Base-by-base conservation (phyloP, 2,797 vertebrate genomes). In the Agapornis canus region DNA sequence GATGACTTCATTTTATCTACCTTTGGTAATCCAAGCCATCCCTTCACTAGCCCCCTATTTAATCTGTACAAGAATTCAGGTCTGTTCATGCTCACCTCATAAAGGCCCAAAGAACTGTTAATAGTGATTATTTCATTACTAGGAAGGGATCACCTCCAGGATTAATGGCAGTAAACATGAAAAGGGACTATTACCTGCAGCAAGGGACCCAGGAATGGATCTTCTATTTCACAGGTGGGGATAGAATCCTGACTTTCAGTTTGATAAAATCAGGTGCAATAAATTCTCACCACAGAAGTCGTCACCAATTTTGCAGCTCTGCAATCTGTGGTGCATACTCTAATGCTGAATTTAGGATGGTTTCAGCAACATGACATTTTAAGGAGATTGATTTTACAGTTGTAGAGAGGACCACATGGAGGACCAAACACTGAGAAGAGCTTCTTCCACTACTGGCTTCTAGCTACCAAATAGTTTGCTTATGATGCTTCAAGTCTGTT, bases 321-420 rank as follows among this genome's bases (percentile, higher is more conserved):
- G 10, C 4, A 35, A 16, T 39, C 45, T 43, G 6, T 31, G 27
- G 9, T 65, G 45, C 25, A 48, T 14, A 12, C 6, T 52, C 12
- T 4, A 47, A 35, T 8, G 4, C 9, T 39, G 27, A 49, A 56
- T 66, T 60, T 23, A 39, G 40, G 47, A 32, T 0, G 0, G 5
- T 14, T 31, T n/a, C 25, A 61, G 9, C 9, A 69, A 70, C 51
- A 21, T 9, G 2, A 12, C 48, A 32, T n/a, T 69, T 71, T n/a
- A n/a, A 61, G 6, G 13, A 68, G 5, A 37, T 10, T 1, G 5
- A 0, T 52, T 75, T 70, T 79, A 13, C 43, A 63, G 20, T 57
- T 8, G 2, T 21, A 19, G 14, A 82, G 29, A 48, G 40, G 40
- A 42, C 40, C 40, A 42, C 27, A 19, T 20, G 57, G 23, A 48